Percentiles rank a stretch among this genome's conserved stretches.
Conservation (phyloP, 2,888 invertebrate species). For the Melolontha melolontha region DNA sequence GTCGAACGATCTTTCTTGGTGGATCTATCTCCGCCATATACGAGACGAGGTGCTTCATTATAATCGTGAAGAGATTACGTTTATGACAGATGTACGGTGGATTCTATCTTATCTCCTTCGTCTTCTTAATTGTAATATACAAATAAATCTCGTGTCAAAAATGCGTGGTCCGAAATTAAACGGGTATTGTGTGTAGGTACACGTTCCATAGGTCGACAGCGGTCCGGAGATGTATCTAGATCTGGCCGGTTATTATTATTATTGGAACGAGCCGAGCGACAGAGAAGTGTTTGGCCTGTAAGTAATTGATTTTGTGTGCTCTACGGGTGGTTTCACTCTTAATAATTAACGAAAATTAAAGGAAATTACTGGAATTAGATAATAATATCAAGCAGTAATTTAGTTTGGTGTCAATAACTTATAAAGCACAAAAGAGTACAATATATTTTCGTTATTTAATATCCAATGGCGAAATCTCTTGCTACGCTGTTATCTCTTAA, state of each 20-base stretch:
- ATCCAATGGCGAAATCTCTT: no score
- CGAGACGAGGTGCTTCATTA: constrained; percentile 46
- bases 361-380: constrained; percentile 25
- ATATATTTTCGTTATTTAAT: no score
- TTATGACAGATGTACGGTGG: constrained; percentile 53
- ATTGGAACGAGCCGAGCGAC: constrained; percentile 21
- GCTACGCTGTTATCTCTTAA: no score
- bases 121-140: constrained; percentile 51
- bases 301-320: constrained; percentile 36
- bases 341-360: constrained; percentile 36
- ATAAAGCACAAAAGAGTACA: no score
- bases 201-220: constrained; percentile 36
- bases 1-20: constrained; percentile 9
- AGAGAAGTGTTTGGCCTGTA: no score
- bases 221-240: constrained; percentile 35
- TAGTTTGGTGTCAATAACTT: constrained; percentile 19
- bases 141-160: constrained; percentile 49
- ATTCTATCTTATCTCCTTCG: constrained; percentile 49
- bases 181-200: constrained; percentile 43
- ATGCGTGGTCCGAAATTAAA: constrained; percentile 45
- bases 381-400: constrained; percentile 24
- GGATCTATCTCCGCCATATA: no score
- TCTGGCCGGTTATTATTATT: constrained; percentile 37
- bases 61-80: constrained; percentile 50
- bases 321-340: constrained; percentile 30